Evolutionary conservation across 2,797 vertebrate species (phyloP).

Genomic region (Peromyscus attwateri): DNA sequence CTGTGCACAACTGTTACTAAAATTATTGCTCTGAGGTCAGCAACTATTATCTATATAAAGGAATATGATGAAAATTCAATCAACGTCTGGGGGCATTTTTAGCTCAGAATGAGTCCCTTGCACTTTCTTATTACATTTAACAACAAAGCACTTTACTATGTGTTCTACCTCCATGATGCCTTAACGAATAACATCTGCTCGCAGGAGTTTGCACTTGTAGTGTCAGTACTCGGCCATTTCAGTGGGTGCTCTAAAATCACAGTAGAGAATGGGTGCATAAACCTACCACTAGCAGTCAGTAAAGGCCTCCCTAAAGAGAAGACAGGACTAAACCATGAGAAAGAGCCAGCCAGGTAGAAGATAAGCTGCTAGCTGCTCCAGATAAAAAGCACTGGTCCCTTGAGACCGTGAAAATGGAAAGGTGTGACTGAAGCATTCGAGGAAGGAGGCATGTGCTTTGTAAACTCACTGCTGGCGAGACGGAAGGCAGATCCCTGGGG

Average conservation of each 20-base stretch:
- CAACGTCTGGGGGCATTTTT: background rate
- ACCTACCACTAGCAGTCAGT: background rate
- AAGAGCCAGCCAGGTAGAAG: background rate
- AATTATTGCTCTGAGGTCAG: background rate
- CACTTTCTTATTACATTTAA: constrained; percentile 10
- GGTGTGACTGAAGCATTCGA: too few relatives aligned
- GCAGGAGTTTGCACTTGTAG: background rate
- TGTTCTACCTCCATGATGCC: background rate
- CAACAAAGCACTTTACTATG: background rate
- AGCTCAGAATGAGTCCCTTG: constrained; percentile 4
- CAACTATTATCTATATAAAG: background rate
- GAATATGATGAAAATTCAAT: background rate
- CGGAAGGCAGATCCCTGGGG: background rate
- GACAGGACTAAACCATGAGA: background rate
- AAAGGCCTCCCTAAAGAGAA: background rate
- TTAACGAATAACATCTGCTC: background rate
- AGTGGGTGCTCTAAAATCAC: background rate
- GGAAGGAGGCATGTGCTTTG: background rate
- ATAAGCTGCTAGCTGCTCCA: background rate
- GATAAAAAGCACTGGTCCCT: background rate
- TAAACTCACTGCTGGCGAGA: background rate
- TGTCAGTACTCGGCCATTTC: background rate
- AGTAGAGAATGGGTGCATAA: background rate
- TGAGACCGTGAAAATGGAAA: background rate
- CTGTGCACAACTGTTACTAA: background rate